Evolutionary conservation across 2,113 vertebrate species (phyloP).

Genomic region (Otocyon megalotis): DNA sequence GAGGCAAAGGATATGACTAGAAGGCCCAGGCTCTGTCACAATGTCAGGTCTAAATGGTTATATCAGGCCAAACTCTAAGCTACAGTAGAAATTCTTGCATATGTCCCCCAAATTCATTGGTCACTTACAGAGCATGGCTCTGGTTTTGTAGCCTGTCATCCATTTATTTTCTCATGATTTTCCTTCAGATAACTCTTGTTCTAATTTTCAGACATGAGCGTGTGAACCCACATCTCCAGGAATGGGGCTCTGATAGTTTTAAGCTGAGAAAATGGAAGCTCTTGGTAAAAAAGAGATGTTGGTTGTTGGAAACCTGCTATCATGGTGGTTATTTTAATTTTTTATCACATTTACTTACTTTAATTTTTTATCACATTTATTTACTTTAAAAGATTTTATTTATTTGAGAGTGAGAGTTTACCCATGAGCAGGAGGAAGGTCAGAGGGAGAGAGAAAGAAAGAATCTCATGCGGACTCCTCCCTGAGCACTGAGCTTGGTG

Average conservation of each 20-base stretch:
- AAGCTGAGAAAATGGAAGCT: background rate
- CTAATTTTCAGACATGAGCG: background rate
- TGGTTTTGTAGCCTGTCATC: background rate
- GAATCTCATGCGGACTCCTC: background rate
- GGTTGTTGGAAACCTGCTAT: background rate
- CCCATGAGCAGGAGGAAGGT: rapidly evolving
- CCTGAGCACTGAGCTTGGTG: background rate
- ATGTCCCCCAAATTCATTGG: background rate
- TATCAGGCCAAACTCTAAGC: background rate
- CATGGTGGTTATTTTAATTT: slow-evolving; percentile 22
- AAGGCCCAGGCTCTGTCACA: background rate
- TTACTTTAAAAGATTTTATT: background rate
- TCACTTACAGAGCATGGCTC: background rate
- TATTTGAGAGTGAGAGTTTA: background rate
- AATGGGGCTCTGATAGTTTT: background rate
- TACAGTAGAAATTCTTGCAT: background rate
- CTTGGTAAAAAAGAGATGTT: background rate
- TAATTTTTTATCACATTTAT: background rate
- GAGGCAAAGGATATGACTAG: background rate
- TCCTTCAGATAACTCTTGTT: background rate
- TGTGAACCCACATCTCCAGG: background rate
- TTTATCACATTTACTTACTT: slow-evolving; percentile 8
- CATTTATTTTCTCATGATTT: background rate
- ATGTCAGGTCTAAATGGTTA: background rate
- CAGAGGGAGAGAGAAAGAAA: background rate